A percentile compares a stretch with the other conserved stretches of the same genome.
Evolutionary conservation across 2,113 vertebrate species (phyloP).

Genomic region (Alethe castanea): DNA sequence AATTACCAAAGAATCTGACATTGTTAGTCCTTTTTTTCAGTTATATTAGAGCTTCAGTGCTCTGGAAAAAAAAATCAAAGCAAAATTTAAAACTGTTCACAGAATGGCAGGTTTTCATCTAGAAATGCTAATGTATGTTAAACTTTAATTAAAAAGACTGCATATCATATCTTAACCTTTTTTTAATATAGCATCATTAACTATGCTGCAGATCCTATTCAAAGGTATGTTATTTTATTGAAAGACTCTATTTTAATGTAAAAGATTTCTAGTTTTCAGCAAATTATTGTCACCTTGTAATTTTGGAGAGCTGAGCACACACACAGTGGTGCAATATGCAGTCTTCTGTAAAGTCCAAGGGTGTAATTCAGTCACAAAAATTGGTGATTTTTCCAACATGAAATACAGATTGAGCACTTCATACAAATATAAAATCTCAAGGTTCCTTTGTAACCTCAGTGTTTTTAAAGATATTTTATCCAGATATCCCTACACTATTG

Average conservation of each 20-base stretch:
- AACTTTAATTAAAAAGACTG: constrained; percentile 77
- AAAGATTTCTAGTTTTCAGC: constrained; percentile 33
- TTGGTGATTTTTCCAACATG: constrained; percentile 23
- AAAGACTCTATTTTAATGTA: constrained; percentile 42
- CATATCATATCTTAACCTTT: constrained; percentile 66
- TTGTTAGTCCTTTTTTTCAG: constrained; percentile 57
- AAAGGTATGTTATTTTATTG: constrained; percentile 38
- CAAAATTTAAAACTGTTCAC: constrained; percentile 69
- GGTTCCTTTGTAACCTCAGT: constrained; percentile 8
- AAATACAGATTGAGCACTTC: constrained; percentile 10
- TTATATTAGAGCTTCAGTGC: constrained; percentile 53
- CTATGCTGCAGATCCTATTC: constrained; percentile 24
- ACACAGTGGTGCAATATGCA: not conserved
- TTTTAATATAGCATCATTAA: constrained; percentile 63
- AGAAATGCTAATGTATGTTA: constrained; percentile 74
- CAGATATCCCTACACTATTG: not conserved
- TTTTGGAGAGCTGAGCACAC: not conserved
- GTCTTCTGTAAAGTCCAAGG: not conserved
- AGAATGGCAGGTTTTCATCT: constrained; percentile 74
- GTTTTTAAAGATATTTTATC: not conserved
- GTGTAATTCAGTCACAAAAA: not conserved
- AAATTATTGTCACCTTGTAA: not conserved
- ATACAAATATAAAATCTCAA: constrained; percentile 6
- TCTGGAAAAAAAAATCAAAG: constrained; percentile 70
- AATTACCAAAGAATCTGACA: constrained; percentile 46